Evolutionary conservation across 2,888 invertebrate genomes (phyloP).

Genomic region (Omphaloscelis lunosa): DNA sequence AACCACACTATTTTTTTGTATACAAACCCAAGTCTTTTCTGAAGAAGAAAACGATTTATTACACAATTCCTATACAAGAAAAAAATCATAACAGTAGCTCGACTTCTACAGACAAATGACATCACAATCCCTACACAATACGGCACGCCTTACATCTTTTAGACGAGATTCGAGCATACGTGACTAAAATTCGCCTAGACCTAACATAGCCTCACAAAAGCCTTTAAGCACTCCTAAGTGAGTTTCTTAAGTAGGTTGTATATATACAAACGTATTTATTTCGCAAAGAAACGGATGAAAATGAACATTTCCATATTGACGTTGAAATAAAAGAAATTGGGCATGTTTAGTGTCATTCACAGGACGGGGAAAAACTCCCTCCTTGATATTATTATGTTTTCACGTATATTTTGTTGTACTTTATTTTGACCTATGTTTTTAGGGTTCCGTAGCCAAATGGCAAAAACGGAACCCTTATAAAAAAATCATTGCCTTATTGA

Average conservation of each 20-base stretch:
- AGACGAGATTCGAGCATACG: conserved; percentile 50
- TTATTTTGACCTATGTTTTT: too few relatives aligned
- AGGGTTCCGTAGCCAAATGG: too few relatives aligned
- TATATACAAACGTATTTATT: conserved; percentile 39
- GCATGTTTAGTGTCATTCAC: conserved; percentile 37
- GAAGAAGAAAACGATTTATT: not conserved
- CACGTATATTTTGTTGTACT: not conserved
- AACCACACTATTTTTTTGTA: too few relatives aligned
- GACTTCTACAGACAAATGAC: conserved; percentile 27
- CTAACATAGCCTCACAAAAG: conserved; percentile 44
- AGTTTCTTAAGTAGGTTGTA: conserved; percentile 31
- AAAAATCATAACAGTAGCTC: conserved; percentile 34
- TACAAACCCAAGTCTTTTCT: not conserved
- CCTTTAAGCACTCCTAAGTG: conserved; percentile 37
- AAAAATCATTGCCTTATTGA: too few relatives aligned
- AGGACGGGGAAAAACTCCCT: not conserved
- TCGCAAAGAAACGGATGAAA: conserved; percentile 14
- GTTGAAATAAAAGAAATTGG: conserved; percentile 52
- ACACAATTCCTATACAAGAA: not conserved
- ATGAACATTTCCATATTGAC: conserved; percentile 40
- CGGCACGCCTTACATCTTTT: conserved; percentile 42
- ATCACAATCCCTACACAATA: conserved; percentile 45
- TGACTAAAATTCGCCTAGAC: conserved; percentile 58
- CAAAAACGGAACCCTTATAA: too few relatives aligned
- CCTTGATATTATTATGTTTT: conserved; percentile 19